These are phyloP conservation scores for Ovis aries DNA, from an alignment of 2,113 vertebrate species.

Conservation along the genomic window DNA sequence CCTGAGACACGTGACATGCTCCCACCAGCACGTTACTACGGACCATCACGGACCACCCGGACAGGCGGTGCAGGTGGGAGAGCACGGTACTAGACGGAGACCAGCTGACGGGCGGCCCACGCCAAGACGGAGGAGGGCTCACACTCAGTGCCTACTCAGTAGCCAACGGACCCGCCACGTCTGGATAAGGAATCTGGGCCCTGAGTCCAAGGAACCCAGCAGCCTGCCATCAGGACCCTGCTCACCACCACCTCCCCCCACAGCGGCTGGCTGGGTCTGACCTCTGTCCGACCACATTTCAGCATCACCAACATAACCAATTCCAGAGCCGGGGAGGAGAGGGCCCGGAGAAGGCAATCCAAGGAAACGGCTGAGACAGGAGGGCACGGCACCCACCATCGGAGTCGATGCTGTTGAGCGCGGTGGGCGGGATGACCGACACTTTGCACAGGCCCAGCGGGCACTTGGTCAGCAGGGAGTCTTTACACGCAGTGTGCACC, in stretches of 20 bases:
- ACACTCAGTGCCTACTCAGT: not conserved
- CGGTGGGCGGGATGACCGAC: constrained; percentile 96
- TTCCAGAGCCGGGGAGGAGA: not conserved
- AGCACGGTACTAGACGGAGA: rapidly evolving
- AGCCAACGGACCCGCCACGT: not conserved
- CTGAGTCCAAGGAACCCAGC: not conserved
- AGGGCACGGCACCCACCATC: constrained; percentile 85
- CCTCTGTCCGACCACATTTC: not conserved
- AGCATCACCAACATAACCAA: too few relatives aligned
- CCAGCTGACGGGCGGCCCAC: rapidly evolving
- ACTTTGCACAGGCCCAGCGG: constrained; percentile 97
- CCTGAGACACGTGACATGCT: not conserved
- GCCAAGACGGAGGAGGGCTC: rapidly evolving
- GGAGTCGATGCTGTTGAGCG: constrained; percentile 98
- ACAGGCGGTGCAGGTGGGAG: not conserved
- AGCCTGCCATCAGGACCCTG: not conserved
- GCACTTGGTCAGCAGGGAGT: constrained; percentile 91
- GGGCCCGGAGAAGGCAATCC: rapidly evolving
- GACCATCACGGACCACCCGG: rapidly evolving
- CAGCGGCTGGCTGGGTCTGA: too few relatives aligned
- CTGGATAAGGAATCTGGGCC: not conserved
- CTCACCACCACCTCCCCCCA: too few relatives aligned
- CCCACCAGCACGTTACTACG: not conserved
- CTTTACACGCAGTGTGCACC: constrained; percentile 94
- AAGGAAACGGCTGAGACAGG: not conserved